Conservation (phyloP, 2,113 vertebrate species). For the Prunella fulvescens region DNA sequence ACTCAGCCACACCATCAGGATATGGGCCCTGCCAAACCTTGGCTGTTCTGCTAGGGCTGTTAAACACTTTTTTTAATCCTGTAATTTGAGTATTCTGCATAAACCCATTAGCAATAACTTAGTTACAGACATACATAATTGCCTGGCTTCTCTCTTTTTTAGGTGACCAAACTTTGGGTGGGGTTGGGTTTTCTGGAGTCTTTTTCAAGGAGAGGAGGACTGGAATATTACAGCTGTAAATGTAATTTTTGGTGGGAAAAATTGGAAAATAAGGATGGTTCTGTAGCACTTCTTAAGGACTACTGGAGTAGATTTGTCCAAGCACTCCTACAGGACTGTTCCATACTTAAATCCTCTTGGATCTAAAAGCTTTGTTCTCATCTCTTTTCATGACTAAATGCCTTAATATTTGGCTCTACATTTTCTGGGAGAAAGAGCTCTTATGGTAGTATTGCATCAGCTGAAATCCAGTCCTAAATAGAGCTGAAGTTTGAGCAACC, state of each 20-base stretch:
- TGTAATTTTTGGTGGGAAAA: not conserved
- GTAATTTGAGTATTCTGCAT: not conserved
- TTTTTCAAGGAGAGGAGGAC: not conserved
- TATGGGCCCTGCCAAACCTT: not conserved
- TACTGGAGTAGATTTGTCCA: not conserved
- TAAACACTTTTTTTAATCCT: not conserved
- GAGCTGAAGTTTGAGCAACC: not conserved
- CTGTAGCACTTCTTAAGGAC: not conserved
- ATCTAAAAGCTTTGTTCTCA: not conserved
- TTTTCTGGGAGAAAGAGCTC: not conserved
- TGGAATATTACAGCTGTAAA: not conserved
- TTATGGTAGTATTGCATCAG: not conserved
- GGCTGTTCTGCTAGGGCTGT: not conserved
- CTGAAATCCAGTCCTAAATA: not conserved
- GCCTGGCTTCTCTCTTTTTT: not conserved
- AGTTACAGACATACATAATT: not conserved
- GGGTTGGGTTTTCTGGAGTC: not conserved
- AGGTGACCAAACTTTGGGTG: not conserved
- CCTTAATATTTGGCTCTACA: not conserved
- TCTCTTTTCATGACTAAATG: not conserved
- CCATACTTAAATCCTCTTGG: not conserved
- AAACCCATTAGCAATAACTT: not conserved
- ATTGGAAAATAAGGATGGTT: not conserved
- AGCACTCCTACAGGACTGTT: not conserved
- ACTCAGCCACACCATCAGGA: not conserved